These are phyloP conservation scores for Xylocampa areola DNA, from an alignment of 2,888 invertebrate species.

Conservation along the genomic window DNA sequence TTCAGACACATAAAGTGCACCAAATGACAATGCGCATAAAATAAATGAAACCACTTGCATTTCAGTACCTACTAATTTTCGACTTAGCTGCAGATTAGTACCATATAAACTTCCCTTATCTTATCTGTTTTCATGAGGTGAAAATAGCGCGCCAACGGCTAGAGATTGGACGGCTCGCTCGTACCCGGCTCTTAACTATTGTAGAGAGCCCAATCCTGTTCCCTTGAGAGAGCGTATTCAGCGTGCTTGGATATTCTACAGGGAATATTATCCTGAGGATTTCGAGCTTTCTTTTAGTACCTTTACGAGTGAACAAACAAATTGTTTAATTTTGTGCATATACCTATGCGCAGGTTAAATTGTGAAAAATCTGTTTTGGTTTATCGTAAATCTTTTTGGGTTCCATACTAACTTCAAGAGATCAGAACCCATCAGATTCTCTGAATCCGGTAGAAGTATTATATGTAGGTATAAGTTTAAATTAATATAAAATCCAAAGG, in stretches of 20 bases:
- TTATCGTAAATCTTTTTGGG: too few relatives aligned
- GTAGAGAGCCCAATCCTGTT: constrained; percentile 42
- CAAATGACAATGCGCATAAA: too few relatives aligned
- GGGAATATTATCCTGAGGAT: constrained; percentile 37
- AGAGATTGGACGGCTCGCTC: constrained; percentile 30
- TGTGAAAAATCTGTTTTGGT: too few relatives aligned
- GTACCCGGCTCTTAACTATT: constrained; percentile 33
- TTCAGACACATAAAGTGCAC: too few relatives aligned
- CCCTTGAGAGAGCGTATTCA: constrained; percentile 30
- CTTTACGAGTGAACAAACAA: neutral
- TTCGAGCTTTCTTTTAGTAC: constrained; percentile 1
- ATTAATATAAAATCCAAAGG: too few relatives aligned
- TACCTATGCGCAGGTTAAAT: too few relatives aligned
- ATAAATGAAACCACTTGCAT: constrained; percentile 9
- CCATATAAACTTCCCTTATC: constrained; percentile 15
- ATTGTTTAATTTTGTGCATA: neutral
- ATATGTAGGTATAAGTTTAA: too few relatives aligned
- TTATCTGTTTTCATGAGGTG: constrained; percentile 29
- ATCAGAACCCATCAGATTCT: too few relatives aligned
- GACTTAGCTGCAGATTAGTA: constrained; percentile 28
- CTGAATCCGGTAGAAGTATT: too few relatives aligned
- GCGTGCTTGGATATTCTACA: constrained; percentile 17
- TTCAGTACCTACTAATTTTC: too few relatives aligned
- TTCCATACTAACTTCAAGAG: too few relatives aligned
- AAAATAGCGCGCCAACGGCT: constrained; percentile 30